Evolutionary conservation across 2,888 invertebrate species (phyloP), one percentile per base, ranked within the genome.

Genomic region (Hofmannophila pseudospretella): DNA sequence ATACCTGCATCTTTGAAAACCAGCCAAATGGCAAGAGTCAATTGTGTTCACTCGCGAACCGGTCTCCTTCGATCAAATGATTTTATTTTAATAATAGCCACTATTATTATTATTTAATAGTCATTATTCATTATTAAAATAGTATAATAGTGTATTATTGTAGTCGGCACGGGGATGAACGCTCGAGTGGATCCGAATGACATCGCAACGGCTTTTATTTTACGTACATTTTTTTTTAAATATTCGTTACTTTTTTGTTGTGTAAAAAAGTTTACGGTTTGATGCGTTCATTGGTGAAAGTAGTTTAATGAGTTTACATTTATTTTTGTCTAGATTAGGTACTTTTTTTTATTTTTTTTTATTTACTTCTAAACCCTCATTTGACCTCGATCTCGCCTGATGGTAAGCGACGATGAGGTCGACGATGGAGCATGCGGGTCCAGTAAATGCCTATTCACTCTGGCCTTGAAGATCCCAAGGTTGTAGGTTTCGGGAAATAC

Each of bases 11-110:
- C 82, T 84, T 85, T 85, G 77, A 72, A 55, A 78, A 35, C 44
- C 82, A 84, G 46, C 76, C 67, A 67, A 79, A 79, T 69, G 82
- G 80, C 73, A 85, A 84, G 73, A 85, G 81, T 84, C 79, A 71
- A 85, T 85, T 84, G 81, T 85, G 66, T 67, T 72, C 64, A 68
- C 42, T 61, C 47, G 51, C 60, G 61, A 65, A 70, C 65, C 72
- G 67, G 54, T 54, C 54, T 45, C 48, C 39, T 42, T 48, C 64
- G 45, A 57, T 65, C 62, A 67, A 76, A 75, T 73, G 65, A 79
- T 69, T 76, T 61, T 58, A 59, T 64, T 63, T 71, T 76, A 79
- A 74, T 77, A 76, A 73, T 71, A 58, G 65, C 57, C 43, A 52
- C 51, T 60, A 73, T 74, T 76, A 82, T 79, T 80, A 82, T 75